Evolutionary conservation across 2,113 vertebrate genomes (phyloP).

Genomic region (Nothoprocta pentlandii): DNA sequence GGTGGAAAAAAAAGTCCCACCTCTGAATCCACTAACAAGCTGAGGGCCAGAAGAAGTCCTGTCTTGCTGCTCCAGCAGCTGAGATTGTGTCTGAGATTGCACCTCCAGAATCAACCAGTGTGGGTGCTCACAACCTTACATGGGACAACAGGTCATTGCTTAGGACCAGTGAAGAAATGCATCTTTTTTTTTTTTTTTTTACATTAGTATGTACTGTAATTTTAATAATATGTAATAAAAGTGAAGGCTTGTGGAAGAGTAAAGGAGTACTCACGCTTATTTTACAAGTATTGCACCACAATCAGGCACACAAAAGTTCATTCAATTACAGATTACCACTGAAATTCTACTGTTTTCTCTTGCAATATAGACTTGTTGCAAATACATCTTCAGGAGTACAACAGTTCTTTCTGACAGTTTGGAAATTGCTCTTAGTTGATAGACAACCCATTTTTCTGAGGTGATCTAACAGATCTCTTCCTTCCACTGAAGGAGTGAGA

Average conservation of each 20-base stretch:
- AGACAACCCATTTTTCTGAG: neutral
- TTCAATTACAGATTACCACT: neutral
- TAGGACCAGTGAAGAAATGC: neutral
- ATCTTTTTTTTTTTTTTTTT: neutral
- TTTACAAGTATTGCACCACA: neutral
- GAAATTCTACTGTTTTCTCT: neutral
- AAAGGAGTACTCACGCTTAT: rapidly evolving
- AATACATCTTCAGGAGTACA: neutral
- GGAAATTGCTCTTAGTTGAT: neutral
- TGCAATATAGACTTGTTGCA: neutral
- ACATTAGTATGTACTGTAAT: too few species aligned
- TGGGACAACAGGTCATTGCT: neutral
- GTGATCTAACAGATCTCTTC: neutral
- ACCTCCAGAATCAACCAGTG: neutral
- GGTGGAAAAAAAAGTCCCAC: neutral
- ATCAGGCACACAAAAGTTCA: neutral
- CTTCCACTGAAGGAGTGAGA: neutral
- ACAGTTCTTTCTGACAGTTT: neutral
- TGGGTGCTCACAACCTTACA: neutral
- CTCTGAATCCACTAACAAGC: neutral
- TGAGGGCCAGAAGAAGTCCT: neutral
- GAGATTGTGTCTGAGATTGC: neutral
- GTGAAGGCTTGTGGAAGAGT: neutral
- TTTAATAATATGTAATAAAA: neutral
- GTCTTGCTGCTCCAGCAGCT: neutral